Conservation (phyloP, 2,113 vertebrate genomes). For the Atractosteus spatula region DNA sequence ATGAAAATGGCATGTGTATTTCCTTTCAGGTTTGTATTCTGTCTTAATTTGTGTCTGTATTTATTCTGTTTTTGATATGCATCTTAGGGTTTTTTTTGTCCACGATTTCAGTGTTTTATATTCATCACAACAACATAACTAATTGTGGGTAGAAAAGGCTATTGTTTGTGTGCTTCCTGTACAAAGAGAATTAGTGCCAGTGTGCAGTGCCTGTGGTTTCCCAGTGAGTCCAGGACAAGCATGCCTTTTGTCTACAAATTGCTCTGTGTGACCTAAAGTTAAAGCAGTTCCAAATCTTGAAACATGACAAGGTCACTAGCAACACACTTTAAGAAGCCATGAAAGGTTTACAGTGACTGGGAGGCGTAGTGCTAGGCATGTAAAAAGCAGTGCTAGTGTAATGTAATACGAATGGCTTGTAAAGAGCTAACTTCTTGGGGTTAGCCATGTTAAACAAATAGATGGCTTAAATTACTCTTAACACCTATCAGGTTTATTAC, state of each 20-base stretch:
- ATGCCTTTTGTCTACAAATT: constrained; percentile 53
- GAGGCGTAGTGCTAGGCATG: constrained; percentile 37
- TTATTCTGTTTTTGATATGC: neutral
- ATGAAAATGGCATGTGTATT: neutral
- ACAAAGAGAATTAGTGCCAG: constrained; percentile 51
- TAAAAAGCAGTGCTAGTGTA: constrained; percentile 51
- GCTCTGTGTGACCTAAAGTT: constrained; percentile 54
- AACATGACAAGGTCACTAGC: constrained; percentile 67
- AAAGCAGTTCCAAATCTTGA: constrained; percentile 38
- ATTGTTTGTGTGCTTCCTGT: constrained; percentile 66
- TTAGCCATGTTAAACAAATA: constrained; percentile 67
- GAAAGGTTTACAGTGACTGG: constrained; percentile 48
- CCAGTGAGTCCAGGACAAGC: constrained; percentile 53
- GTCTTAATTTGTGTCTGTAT: neutral
- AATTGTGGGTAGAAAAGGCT: constrained; percentile 59
- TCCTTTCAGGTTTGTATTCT: neutral
- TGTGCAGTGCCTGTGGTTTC: constrained; percentile 48
- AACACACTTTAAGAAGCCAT: constrained; percentile 48
- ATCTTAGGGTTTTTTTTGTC: neutral
- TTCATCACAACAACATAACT: constrained; percentile 59
- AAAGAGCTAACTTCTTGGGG: constrained; percentile 44
- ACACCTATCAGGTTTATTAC: constrained; percentile 48
- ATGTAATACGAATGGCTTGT: constrained; percentile 59
- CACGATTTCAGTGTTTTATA: constrained; percentile 49
- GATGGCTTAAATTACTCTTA: constrained; percentile 54